Base-by-base conservation (phyloP, 2,888 invertebrate species). In the Stramonita haemastoma region DNA sequence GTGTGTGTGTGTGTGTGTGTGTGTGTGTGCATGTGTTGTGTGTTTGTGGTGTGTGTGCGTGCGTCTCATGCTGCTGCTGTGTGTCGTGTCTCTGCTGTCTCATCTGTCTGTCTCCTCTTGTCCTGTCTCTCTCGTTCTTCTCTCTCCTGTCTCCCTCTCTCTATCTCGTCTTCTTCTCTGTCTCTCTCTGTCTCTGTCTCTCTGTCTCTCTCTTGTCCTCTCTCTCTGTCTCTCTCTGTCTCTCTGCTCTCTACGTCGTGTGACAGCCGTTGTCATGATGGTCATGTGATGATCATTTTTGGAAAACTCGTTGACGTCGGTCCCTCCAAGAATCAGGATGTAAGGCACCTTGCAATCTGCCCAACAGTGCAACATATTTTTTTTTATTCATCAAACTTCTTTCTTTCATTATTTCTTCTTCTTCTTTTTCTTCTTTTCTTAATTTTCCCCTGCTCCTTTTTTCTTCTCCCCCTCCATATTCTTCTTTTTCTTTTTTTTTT, bases 321-420 rank as follows among this genome's bases (percentile, higher is more conserved):
- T 95, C 19, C 95, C 95, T n/a, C 95, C 95, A 88, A 95, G 91
- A 26, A 95, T 93, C 8, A 95, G 77, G 32, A 94, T 92, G 88
- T 92, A 94, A 1, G 94, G 94, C 17, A 93, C 89, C 13, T 81
- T 88, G 29, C 91, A 89, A 60, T 92, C 94, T 94, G 92, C 56
- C 66, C 90, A 66, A 46, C 46, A 46, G 46, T 5, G 46, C 46
- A 46, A 46, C 8, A n/a, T n/a, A n/a, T n/a, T n/a, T n/a, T n/a
- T n/a, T n/a, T n/a, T n/a, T 60, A 60, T 60, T 60, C 60, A 60
- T 15, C 60, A n/a, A n/a, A n/a, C n/a, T n/a, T n/a, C n/a, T n/a
- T n/a, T n/a, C n/a, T n/a, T n/a, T n/a, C n/a, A n/a, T n/a, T n/a
- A n/a, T n/a, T n/a, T n/a, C n/a, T n/a, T n/a, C n/a, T n/a, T n/a